Evolutionary conservation across 2,113 vertebrate genomes (phyloP), one percentile per base, ranked within the genome.

Genomic region (Acanthochromis polyacanthus): DNA sequence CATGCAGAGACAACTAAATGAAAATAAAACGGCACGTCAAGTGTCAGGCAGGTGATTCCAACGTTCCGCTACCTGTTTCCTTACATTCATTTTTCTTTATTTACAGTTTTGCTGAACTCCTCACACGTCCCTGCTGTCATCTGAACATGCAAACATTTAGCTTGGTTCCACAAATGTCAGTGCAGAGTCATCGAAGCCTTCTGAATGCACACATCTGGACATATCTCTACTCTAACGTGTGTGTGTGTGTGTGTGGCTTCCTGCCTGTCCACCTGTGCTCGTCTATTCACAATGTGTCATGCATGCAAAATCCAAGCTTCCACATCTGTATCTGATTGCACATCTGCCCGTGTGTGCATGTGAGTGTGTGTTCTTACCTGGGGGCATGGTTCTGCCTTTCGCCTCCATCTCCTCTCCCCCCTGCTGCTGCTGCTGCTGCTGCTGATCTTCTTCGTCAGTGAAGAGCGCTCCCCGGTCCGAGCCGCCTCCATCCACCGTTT

Each of bases 401-500:
- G 91, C 89, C 87, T 95, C 94, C 94, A 95, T 95, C 73, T 90
- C 91, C 80, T 93, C 83, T 88, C 81, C 90, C 67, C 48, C 82
- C 78, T 65, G 86, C 81, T 78, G 84, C 60, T 66, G 57, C 56
- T 62, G 75, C 58, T 57, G 53, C 69, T 75, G 78, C 62, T 73
- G 78, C 32, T 62, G 40, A 14, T 75, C 38, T 20, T 63, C 52
- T 84, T 84, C 71, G 88, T 91, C 83, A 72, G 83, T 91, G 91
- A 89, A 92, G 92, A 94, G 86, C 81, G 71, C 83, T 86, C 88
- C 80, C 75, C 73, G 86, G 89, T 91, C 93, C 89, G 75, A 89
- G 86, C 92, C 84, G 85, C 92, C 90, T 94, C 94, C 94, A 94
- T 95, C 91, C 91, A 94, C 93, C 80, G 91, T 79, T 92, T 76